Base-by-base conservation (phyloP, 2,113 vertebrate genomes). In the Aythya baeri region DNA sequence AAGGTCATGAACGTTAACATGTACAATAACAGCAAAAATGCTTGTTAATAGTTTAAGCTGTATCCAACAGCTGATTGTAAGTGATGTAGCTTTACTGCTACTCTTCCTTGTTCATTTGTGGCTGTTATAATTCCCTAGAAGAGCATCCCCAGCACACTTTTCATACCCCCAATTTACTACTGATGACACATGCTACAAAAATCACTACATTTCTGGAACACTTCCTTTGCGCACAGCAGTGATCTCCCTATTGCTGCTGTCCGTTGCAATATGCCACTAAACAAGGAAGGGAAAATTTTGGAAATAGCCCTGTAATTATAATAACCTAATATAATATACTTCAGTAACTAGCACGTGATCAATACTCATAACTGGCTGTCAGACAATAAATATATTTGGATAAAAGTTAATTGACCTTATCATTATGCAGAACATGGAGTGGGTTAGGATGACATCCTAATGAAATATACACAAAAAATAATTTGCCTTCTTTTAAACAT, bases 181-280 rank as follows among this genome's bases (percentile, higher is more conserved):
- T 26, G 34, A 10, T 27, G 36, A 10, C 4, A 8, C 9, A 13
- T 36, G 52, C 43, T 22, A n/a, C 13, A 29, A 32, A 80, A 88
- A 80, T 36, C 7, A 34, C 20, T 20, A 4, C 9, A 32, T 67
- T 97, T 89, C 58, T 58, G 54, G 11, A 82, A 59, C 6, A 5
- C 8, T 62, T 79, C 13, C 21, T 10, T 62, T 57, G 15, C 0
- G 0, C 7, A 71, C 13, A 55, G 6, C 36, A 70, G 26, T 21
- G 13, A 79, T 5, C 1, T 58, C 22, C 32, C 11, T 14, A 26
- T 44, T 86, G 55, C 46, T 90, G n/a, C 17, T 26, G 9, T 46
- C 43, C 46, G 18, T n/a, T 76, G 13, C 44, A 71, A 23, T 36
- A 49, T 10, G 34, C 2, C 29, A 13, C 6, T 50, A 25, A 94